Evolutionary conservation across 2,797 vertebrate genomes (phyloP), one percentile per base, ranked within the genome.

Genomic region (Rallus crepitans): DNA sequence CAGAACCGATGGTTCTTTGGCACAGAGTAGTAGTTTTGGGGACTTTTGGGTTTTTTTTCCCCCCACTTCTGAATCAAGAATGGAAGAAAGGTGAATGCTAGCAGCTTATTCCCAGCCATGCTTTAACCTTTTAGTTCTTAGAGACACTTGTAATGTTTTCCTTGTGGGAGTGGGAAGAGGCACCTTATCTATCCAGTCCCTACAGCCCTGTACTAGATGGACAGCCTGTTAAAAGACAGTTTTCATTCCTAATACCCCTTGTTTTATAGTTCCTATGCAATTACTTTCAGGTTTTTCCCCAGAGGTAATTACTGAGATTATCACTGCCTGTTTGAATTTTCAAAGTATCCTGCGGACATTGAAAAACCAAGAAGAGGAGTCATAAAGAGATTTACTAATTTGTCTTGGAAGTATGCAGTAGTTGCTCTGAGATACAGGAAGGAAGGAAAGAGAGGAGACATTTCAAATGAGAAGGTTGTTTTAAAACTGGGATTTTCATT

Each of bases 391-490:
- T 31, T 11, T 20, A 27, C 30, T 31, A 2, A 20, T 35, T 73
- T 40, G 47, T 66, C 65, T 57, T 9, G 1, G 78, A 82, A 45
- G 23, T 1, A 5, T 53, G 76, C 72, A 31, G 71, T 31, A 48
- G 47, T 61, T 35, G 39, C 42, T 21, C 6, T n/a, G 57, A 66
- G 47, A 9, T 3, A 6, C 0, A 3, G 5, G 0, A 18, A 81
- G 65, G 42, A 11, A 1, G 52, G 47, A 30, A 31, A 48, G 52
- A 81, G 37, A 48, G 50, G 37, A 81, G 35, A 39, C 9, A 1
- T 21, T 82, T 27, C 24, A 42, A 87, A 89, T 66, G n/a, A 9
- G 70, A 17, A 48, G 33, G 17, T 21, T 11, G 27, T 30, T 66
- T 42, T 21, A 14, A 17, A 85, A 19, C 45, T 64, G 14, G 4